Conservation (phyloP, 2,797 vertebrate genomes). For the Neosilurus hyrtlii region DNA sequence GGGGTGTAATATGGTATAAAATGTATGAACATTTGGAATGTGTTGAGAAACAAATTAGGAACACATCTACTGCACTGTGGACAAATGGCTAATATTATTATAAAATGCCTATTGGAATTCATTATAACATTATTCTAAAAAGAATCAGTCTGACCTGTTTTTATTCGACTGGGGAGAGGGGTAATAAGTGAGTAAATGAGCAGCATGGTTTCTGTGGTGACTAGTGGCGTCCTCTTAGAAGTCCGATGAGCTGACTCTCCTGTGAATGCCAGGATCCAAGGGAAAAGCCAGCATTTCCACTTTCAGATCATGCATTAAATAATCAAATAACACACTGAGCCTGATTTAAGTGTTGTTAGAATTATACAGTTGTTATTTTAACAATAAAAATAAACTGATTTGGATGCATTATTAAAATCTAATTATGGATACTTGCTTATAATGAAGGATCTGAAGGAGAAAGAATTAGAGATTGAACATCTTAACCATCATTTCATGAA, state of each 20-base stretch:
- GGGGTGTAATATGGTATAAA: background rate
- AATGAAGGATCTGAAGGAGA: background rate
- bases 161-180: background rate
- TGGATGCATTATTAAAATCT: background rate
- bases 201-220: conserved; percentile 18
- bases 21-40: background rate
- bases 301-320: background rate
- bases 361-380: background rate
- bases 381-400: background rate
- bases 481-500: background rate
- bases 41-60: background rate
- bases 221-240: background rate
- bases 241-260: background rate
- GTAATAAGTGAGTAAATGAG: conserved; percentile 3
- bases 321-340: background rate
- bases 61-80: background rate
- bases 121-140: background rate
- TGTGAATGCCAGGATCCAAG: background rate
- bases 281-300: background rate
- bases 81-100: background rate
- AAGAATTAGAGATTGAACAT: background rate
- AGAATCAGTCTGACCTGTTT: background rate
- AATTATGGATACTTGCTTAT: background rate
- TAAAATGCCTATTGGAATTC: too few species aligned
- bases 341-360: background rate